Base-by-base conservation (phyloP, 1,140 invertebrate species). In the Acyrthosiphon pisum region DNA sequence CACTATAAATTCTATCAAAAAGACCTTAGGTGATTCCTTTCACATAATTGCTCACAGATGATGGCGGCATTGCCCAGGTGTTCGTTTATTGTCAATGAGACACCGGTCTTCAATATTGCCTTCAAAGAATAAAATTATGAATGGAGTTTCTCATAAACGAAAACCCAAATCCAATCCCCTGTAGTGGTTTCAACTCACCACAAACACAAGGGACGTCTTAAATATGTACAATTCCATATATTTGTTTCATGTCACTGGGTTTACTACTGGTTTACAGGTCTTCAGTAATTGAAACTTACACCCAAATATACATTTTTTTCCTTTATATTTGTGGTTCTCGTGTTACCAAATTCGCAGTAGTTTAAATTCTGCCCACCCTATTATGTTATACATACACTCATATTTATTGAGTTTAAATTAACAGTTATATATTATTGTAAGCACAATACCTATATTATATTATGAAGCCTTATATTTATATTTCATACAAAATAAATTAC, bases 171-270 rank as follows among this genome's bases (percentile, higher is more conserved):
- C 88, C 48, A 56, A 30, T 56, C 56, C 14, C 23, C 48, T 18
- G 20, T 26, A 53, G 35, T 41, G 50, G 35, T 41, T 56, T 56
- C 18, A 26, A 26, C 6, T n/a, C 48, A 37, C 9, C 35, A 20
- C 35, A 89, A 56, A 41, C 14, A 91, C 18, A 23, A 50, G 4
- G 7, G 14, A 30, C 22, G 26, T 44, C 4, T 91, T 68, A 37
- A 20, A 37, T 68, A n/a, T n/a, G 9, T 46, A 76, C 30, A 91
- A 91, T 76, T 30, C 41, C 56, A 48, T n/a, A 48, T 35, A 90
- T 60, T 90, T 48, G 35, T 60, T 41, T 35, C 6, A 90, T 68
- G 89, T 41, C 89, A 90, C 26, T 90, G 89, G 53, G 89, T 90
- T 90, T 56, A 37, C 11, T 18, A 50, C 50, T 7, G 88, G 88